Base-by-base conservation (phyloP, 2,113 vertebrate genomes). In the Chiloscyllium plagiosum region DNA sequence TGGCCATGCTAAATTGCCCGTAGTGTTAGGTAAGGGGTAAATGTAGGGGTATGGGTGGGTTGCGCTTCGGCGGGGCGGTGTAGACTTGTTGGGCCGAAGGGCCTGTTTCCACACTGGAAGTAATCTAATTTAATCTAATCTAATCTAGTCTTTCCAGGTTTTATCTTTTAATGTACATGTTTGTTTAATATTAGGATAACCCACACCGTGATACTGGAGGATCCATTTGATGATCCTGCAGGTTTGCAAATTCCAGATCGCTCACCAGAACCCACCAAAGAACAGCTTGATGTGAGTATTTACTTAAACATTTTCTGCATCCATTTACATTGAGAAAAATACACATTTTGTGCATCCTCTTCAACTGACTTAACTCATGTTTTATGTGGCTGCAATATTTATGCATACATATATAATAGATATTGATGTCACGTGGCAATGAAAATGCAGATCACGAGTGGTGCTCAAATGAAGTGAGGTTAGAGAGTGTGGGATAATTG, bases 201-300 rank as follows among this genome's bases (percentile, higher is more conserved):
- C 97, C 99, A 99, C 96, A 99, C 99, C 0, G 99, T 99, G 70
- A 98, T 99, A 97, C 97, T 99, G 96, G 99, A 99, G 66, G 99
- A 99, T 96, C 99, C 99, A 0, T 99, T 99, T 96, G 99, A 99
- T 96, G 99, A 99, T 95, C 99, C 99, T 5, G 97, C 98, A 83
- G 98, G 98, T 96, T 97, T 99, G 93, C 97, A 97, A 24, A 96
- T 99, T 96, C 99, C 99, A 5, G 99, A 99, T 97, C 97, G 97
- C 56, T 99, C 99, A 3, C 99, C 99, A 76, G 99, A 99, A 96
- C 99, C 99, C 76, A 99, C 98, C 17, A 99, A 97, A 96, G 98
- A 99, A 22, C 99, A 99, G 96, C 97, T 99, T 0, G 98, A 99
- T 96, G 99, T 99, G 96, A 99, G 99, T 98, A 93, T 93, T 93